Base-by-base conservation (phyloP, 2,888 invertebrate genomes). In the Penaeus monodon region DNA sequence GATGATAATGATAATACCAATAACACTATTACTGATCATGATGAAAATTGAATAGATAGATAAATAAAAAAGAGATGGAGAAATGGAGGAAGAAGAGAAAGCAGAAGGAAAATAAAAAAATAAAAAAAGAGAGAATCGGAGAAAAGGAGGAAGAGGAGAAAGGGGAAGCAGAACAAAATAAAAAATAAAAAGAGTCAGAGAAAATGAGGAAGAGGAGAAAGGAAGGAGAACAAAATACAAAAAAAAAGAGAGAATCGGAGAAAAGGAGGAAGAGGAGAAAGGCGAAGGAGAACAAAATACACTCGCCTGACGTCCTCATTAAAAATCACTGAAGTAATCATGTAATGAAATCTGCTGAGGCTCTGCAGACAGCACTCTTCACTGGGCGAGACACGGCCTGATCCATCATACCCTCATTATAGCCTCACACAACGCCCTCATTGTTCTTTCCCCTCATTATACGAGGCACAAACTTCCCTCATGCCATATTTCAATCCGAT, bases 391-490 rank as follows among this genome's bases (percentile, higher is more conserved):
- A 33, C 79, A 79, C 63, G 64, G 63, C 24, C 79, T 33, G 33
- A 14, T 64, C 27, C 79, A 38, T 33, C 38, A 64, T 64, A 65
- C 79, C 63, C 79, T 79, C 79, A 64, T 79, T 64, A 79, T 79
- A 65, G 24, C 64, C 79, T 33, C 64, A 79, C 64, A 79, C 64
- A 63, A 79, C 64, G 64, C 4, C 2, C 33, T 38, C 33, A 38
- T 38, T 38, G 33, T 38, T 38, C 33, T 38, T 38, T 38, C 33
- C 65, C 79, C 79, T 79, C 79, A 79, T 79, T 79, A 79, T 78
- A 79, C 64, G 64, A 79, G 63, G 33, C 79, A 79, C 79, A 79
- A 63, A 79, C 79, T 79, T 64, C 64, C 64, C 64, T 64, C 79
- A 63, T 63, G 38, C 65, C 66, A 65, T 80, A 33, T 80, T 38